Conservation (phyloP, 2,113 vertebrate genomes). For the Elachura formosa region DNA sequence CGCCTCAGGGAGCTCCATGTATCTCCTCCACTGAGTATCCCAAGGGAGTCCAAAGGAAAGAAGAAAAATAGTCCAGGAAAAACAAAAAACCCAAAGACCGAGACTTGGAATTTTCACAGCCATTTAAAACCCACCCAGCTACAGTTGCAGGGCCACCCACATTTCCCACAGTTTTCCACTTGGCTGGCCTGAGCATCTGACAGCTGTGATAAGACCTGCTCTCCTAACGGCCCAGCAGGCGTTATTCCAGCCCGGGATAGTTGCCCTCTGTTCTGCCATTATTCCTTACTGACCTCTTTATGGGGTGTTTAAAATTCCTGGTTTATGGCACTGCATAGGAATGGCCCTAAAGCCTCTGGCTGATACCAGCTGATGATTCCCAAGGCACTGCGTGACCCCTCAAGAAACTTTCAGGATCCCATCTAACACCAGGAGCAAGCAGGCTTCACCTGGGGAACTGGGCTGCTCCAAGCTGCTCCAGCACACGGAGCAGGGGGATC, state of each 20-base stretch:
- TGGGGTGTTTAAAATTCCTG: neutral
- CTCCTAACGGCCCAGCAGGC: accelerated
- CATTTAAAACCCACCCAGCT: neutral
- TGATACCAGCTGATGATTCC: neutral
- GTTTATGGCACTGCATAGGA: neutral
- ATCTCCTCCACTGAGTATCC: neutral
- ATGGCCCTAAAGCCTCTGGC: neutral
- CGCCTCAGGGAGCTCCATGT: accelerated
- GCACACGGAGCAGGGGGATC: neutral
- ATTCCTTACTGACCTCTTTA: neutral
- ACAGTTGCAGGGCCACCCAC: accelerated
- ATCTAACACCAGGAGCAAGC: neutral
- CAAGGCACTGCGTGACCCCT: neutral
- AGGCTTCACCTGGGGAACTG: neutral
- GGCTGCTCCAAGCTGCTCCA: neutral
- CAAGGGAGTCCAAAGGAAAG: neutral
- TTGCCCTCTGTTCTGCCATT: neutral
- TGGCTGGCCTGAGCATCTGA: neutral
- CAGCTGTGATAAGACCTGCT: neutral
- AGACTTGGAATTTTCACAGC: neutral
- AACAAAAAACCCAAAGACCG: neutral
- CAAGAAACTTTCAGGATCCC: neutral
- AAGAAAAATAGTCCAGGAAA: neutral
- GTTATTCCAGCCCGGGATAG: accelerated
- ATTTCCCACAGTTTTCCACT: neutral